phyloP scores from a whole-genome alignment of 2,797 vertebrate genomes.

The Hyperoplus immaculatus region DNA sequence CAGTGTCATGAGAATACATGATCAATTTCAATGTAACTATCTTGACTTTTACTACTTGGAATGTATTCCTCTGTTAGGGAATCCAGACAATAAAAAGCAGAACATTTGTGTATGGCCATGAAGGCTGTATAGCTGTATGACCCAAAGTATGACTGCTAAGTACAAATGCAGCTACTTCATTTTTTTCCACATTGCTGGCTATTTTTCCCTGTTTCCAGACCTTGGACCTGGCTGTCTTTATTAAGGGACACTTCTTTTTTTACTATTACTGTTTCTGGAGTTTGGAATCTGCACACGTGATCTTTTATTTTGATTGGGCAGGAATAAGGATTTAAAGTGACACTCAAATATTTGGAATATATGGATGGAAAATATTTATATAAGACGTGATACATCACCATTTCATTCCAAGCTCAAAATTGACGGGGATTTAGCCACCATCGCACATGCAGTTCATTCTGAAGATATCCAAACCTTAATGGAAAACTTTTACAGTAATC shows the following conservation, averaged over 20 bases:
- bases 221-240: conserved; percentile 5
- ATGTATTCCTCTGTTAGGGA: not conserved
- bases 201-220: conserved; percentile 10
- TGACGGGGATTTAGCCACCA: not conserved
- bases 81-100: conserved; percentile 13
- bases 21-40: not conserved
- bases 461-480: not conserved
- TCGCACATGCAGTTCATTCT: not conserved
- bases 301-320: not conserved
- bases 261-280: not conserved
- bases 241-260: not conserved
- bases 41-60: not conserved
- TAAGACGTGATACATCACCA: not conserved
- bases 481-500: not conserved
- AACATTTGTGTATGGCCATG: not conserved
- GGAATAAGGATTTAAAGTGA: not conserved
- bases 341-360: not conserved
- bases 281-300: not conserved
- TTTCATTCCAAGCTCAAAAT: not conserved
- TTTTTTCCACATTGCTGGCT: conserved; percentile 34
- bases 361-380: not conserved
- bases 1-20: not conserved
- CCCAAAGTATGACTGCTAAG: conserved; percentile 19
- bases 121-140: conserved; percentile 6
- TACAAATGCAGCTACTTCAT: conserved; percentile 18